Conservation (phyloP, 2,797 vertebrate species). For the Antrozous pallidus region DNA sequence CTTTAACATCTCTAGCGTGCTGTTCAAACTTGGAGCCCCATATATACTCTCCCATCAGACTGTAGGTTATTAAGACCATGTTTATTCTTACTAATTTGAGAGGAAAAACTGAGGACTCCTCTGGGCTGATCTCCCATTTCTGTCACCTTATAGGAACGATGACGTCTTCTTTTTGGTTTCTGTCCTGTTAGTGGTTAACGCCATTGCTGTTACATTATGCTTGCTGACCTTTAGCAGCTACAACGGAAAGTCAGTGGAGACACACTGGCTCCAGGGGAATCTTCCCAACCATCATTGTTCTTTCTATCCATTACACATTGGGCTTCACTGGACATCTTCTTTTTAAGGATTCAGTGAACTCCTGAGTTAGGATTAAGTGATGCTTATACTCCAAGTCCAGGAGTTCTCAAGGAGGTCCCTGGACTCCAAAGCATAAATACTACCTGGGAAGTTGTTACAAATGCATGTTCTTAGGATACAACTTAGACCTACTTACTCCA, state of each 20-base stretch:
- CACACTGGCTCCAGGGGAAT: background rate
- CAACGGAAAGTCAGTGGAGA: background rate
- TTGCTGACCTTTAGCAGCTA: background rate
- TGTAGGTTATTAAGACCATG: background rate
- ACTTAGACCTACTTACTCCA: background rate
- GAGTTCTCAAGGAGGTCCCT: background rate
- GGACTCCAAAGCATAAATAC: background rate
- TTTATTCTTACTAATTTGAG: slow-evolving; percentile 14
- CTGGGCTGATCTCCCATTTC: background rate
- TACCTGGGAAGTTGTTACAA: background rate
- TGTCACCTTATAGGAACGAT: background rate
- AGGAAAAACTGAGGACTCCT: background rate
- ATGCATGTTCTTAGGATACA: background rate
- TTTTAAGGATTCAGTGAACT: background rate
- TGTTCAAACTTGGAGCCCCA: background rate
- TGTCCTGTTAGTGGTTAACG: background rate
- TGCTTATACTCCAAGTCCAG: background rate
- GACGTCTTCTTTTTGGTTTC: background rate
- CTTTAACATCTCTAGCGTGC: background rate
- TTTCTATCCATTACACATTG: background rate
- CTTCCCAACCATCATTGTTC: background rate
- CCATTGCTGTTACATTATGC: background rate
- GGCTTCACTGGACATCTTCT: background rate
- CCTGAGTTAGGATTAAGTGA: background rate
- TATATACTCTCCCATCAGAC: background rate